phyloP scores from a whole-genome alignment of 2,113 vertebrate genomes.

The Etheostoma spectabile region DNA sequence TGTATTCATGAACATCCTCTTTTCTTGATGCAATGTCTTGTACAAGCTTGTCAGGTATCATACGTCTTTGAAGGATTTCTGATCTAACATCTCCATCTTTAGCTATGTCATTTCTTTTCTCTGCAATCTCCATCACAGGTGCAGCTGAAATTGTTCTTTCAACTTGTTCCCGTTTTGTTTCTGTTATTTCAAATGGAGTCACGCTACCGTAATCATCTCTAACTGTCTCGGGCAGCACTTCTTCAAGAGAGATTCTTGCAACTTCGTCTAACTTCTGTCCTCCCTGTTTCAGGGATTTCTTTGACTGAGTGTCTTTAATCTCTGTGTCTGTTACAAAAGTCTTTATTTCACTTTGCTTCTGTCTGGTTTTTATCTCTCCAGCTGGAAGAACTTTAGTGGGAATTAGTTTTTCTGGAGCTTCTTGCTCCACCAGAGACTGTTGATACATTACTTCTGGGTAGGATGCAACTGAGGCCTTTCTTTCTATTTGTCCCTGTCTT shows the following conservation, averaged over 20 bases:
- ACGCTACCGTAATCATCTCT: conserved; percentile 6
- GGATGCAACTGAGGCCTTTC: not conserved
- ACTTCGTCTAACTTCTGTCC: not conserved
- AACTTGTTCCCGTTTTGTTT: conserved; percentile 18
- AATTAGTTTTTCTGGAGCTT: not conserved
- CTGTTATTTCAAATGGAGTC: not conserved
- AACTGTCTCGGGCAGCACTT: conserved; percentile 10
- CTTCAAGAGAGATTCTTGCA: not conserved
- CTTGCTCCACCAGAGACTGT: not conserved
- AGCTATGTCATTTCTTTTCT: not conserved
- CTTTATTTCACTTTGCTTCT: not conserved
- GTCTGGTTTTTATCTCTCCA: not conserved
- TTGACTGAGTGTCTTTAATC: not conserved
- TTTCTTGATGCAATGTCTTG: conserved; percentile 22
- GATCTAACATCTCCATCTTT: conserved; percentile 11
- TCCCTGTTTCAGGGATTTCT: not conserved
- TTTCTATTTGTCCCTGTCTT: not conserved
- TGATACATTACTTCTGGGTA: conserved; percentile 1
- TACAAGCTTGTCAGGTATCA: not conserved
- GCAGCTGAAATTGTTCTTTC: not conserved
- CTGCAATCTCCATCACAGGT: conserved; percentile 17
- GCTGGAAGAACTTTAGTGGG: not conserved
- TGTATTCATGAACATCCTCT: not conserved
- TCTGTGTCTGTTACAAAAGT: not conserved
- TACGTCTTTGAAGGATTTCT: not conserved